Evolutionary conservation across 53 echinoderm and acorn worm genomes (phyloP).

Genomic region (Stichopus horrens): DNA sequence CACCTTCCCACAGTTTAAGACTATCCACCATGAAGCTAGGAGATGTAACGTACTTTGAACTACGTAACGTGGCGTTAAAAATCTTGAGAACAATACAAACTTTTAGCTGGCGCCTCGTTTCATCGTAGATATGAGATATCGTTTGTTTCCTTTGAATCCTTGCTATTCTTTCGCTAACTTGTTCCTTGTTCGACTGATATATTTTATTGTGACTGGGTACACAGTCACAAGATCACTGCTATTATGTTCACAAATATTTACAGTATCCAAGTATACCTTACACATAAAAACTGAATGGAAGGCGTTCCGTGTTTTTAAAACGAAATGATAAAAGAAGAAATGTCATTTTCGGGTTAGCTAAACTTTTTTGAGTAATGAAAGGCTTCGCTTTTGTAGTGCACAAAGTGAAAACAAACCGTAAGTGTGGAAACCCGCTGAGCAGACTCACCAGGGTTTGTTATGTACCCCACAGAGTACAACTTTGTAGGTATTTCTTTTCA

Average conservation of each 20-base stretch:
- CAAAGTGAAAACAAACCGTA: neutral
- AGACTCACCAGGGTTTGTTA: neutral
- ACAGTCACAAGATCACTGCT: neutral
- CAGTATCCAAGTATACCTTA: slow-evolving; percentile 26
- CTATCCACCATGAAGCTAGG: no score
- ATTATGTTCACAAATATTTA: slow-evolving; percentile 27
- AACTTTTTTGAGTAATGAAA: neutral
- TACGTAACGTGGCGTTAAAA: no score
- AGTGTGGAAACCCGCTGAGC: neutral
- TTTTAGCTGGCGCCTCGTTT: no score
- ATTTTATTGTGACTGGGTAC: neutral
- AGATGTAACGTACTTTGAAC: no score
- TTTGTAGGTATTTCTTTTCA: neutral
- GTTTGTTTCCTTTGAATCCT: neutral
- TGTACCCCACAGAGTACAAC: neutral
- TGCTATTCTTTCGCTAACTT: neutral
- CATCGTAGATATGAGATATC: no score
- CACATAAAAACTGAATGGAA: neutral
- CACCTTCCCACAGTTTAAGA: no score
- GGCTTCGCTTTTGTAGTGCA: neutral
- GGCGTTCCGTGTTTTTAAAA: neutral
- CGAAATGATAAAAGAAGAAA: neutral
- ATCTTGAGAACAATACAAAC: no score
- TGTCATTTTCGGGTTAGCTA: neutral
- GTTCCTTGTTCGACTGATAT: neutral